Percentiles rank a stretch among this genome's conserved stretches.
These are phyloP conservation scores for Gadus chalcogrammus DNA, from an alignment of 2,113 vertebrate genomes.

Conservation along the genomic window DNA sequence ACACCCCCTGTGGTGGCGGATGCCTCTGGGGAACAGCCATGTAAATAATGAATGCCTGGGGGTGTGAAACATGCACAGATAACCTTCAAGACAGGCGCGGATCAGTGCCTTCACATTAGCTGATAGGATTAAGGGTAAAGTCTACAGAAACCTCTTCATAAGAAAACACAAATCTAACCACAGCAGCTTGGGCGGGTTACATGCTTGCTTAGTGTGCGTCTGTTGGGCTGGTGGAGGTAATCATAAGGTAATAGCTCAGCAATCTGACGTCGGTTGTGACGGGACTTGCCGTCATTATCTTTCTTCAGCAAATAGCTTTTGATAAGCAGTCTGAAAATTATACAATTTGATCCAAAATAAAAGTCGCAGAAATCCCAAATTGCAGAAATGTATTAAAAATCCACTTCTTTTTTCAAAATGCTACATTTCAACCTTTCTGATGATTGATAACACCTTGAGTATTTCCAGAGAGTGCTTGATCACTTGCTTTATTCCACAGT, in stretches of 20 bases:
- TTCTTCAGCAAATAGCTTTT: slow-evolving; percentile 4
- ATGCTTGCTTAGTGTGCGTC: slow-evolving; percentile 47
- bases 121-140: slow-evolving; percentile 75
- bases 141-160: slow-evolving; percentile 67
- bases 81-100: slow-evolving; percentile 74
- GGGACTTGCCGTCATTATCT: slow-evolving; percentile 28
- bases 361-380: slow-evolving; percentile 16
- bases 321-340: no score
- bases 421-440: slow-evolving; percentile 18
- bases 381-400: slow-evolving; percentile 17
- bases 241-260: slow-evolving; percentile 41
- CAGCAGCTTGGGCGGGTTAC: slow-evolving; percentile 45
- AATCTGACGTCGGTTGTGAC: slow-evolving; percentile 49
- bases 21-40: slow-evolving; percentile 64
- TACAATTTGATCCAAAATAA: slow-evolving; percentile 19
- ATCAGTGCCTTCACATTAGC: slow-evolving; percentile 72
- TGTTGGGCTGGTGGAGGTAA: slow-evolving; percentile 48
- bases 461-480: background rate
- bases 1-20: slow-evolving; percentile 61
- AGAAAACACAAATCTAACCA: slow-evolving; percentile 57
- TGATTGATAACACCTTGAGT: slow-evolving; percentile 15
- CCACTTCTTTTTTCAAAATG: slow-evolving; percentile 22
- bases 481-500: background rate
- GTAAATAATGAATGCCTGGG: slow-evolving; percentile 73
- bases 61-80: slow-evolving; percentile 72